A percentile compares a stretch with the other conserved stretches of the same genome.
Conservation (phyloP, 1,140 invertebrate species). For the Papilio aristodemus region DNA sequence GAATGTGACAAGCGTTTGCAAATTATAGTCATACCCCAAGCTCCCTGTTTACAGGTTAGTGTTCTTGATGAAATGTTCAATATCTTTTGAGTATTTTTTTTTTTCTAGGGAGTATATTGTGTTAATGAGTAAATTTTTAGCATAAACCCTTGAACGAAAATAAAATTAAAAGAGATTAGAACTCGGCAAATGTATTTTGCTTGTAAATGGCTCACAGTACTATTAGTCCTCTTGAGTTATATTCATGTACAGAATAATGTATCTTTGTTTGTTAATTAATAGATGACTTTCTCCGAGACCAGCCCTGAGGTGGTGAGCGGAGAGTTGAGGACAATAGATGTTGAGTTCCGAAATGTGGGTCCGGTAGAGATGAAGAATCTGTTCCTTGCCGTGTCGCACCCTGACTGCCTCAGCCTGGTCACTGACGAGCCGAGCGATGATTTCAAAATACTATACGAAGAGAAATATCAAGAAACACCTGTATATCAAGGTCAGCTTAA, state of each 20-base stretch:
- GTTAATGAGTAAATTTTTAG: too few species aligned
- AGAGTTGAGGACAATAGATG: constrained; percentile 85
- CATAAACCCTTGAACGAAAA: too few species aligned
- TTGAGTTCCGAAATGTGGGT: constrained; percentile 87
- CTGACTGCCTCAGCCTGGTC: constrained; percentile 84
- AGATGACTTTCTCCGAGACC: constrained; percentile 85
- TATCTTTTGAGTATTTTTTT: not conserved
- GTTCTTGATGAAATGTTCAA: not conserved
- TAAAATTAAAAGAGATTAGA: too few species aligned
- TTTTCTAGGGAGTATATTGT: too few species aligned
- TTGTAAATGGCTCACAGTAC: too few species aligned
- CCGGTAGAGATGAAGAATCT: constrained; percentile 84
- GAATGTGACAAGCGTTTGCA: constrained; percentile 82
- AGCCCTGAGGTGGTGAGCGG: constrained; percentile 86
- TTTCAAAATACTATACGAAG: constrained; percentile 61
- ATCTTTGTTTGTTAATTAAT: not conserved
- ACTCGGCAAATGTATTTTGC: too few species aligned
- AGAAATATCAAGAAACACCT: constrained; percentile 57
- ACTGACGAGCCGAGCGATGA: constrained; percentile 55
- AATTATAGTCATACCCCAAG: constrained; percentile 84
- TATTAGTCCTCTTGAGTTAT: not conserved
- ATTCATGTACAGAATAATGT: not conserved
- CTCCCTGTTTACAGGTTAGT: constrained; percentile 87
- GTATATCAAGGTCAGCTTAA: constrained; percentile 50
- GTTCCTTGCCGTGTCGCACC: constrained; percentile 84